These are phyloP conservation scores for Neodiprion lecontei DNA, from an alignment of 1,140 invertebrate species.

Conservation along the genomic window DNA sequence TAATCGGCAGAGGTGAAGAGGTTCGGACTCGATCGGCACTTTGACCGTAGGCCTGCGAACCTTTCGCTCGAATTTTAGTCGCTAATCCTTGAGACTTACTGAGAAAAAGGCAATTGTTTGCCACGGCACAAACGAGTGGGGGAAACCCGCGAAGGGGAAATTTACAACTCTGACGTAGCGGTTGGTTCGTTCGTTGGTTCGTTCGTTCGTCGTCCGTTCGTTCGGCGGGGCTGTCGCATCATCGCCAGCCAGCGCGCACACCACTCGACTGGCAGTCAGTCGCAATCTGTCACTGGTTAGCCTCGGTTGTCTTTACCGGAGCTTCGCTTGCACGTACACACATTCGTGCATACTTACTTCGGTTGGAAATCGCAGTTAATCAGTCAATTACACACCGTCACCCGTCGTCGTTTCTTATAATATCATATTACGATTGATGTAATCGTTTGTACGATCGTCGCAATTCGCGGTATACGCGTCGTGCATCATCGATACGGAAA, in stretches of 20 bases:
- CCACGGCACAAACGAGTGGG: background rate
- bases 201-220: background rate
- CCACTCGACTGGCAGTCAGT: background rate
- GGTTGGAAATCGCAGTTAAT: background rate
- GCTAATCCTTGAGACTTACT: background rate
- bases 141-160: background rate
- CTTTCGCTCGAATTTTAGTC: background rate
- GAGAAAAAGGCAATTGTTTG: conserved; percentile 7
- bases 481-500: no score
- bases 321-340: background rate
- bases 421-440: no score
- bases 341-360: background rate
- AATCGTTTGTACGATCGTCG: no score
- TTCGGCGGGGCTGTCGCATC: conserved; percentile 3
- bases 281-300: background rate
- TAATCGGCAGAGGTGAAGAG: no score
- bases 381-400: background rate
- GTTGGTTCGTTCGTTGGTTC: no score
- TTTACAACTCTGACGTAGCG: background rate
- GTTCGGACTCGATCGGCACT: no score
- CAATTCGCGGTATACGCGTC: no score
- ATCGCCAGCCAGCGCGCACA: background rate
- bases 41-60: background rate
- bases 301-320: background rate
- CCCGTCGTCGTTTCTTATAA: no score